Percentiles rank a stretch among this genome's conserved stretches.
Evolutionary conservation across 2,113 vertebrate species (phyloP).

Genomic region (Coryphaenoides rupestris): DNA sequence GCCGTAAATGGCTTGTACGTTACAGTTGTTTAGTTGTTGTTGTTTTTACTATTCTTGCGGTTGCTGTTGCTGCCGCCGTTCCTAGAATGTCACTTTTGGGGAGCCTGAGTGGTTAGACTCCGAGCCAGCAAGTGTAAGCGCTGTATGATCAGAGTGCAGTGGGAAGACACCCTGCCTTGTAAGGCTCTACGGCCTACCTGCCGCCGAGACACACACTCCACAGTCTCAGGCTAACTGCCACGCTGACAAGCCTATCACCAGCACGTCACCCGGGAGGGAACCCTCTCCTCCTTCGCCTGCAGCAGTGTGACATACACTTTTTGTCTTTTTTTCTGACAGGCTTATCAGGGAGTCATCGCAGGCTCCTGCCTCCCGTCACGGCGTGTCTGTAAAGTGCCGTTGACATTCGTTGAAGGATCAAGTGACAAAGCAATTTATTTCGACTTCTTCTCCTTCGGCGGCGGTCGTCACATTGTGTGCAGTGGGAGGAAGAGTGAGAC

Average conservation of each 20-base stretch:
- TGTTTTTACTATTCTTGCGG: too few relatives aligned
- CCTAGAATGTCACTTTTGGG: too few relatives aligned
- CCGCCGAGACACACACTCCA: too few relatives aligned
- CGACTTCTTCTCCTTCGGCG: conserved; percentile 1
- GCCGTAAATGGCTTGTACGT: background rate
- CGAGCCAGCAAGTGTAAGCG: too few relatives aligned
- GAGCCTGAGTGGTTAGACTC: too few relatives aligned
- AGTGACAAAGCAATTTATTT: conserved; percentile 5
- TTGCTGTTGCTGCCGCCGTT: too few relatives aligned
- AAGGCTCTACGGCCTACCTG: too few relatives aligned
- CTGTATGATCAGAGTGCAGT: too few relatives aligned
- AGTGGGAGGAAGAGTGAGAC: conserved; percentile 2
- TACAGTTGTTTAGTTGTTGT: background rate
- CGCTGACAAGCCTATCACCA: conserved; percentile 2
- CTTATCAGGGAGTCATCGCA: conserved; percentile 39
- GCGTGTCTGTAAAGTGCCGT: conserved; percentile 21
- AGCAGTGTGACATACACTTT: background rate
- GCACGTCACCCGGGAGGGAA: background rate
- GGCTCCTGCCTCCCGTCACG: conserved; percentile 27
- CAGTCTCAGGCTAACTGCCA: background rate
- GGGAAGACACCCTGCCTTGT: too few relatives aligned
- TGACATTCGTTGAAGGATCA: conserved; percentile 21
- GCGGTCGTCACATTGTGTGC: conserved; percentile 12
- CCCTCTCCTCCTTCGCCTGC: too few relatives aligned
- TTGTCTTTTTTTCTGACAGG: conserved; percentile 33